phyloP scores from a whole-genome alignment of 1,140 invertebrate species.

The Drosophila neocordata region DNA sequence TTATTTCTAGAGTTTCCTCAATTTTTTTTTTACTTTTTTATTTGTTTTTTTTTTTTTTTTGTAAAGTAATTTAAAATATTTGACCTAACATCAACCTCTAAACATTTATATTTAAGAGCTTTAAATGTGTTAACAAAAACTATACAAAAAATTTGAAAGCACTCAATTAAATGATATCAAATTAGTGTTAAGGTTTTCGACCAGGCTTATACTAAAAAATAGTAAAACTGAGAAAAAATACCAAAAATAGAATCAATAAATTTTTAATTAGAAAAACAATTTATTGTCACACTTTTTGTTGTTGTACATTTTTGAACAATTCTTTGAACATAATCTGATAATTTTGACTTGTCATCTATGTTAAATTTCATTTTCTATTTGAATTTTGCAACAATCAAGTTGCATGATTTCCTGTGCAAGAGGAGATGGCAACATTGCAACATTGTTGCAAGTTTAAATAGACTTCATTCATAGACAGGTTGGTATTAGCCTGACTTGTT shows the following conservation, averaged over 20 bases:
- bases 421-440: constrained; percentile 28
- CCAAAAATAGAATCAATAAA: neutral
- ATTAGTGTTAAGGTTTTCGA: too few species aligned
- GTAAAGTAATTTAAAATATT: constrained; percentile 7
- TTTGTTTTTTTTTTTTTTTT: neutral
- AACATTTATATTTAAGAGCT: constrained; percentile 11
- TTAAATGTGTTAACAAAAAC: neutral
- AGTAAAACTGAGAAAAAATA: too few species aligned
- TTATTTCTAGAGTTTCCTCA: constrained; percentile 2
- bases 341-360: neutral
- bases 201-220: too few species aligned
- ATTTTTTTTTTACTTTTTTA: neutral
- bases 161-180: neutral
- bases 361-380: neutral
- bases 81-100: constrained; percentile 10
- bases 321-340: neutral
- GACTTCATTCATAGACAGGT: neutral
- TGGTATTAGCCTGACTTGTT: constrained; percentile 28
- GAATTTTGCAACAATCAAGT: constrained; percentile 16
- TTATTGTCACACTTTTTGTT: neutral
- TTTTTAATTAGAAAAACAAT: neutral
- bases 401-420: constrained; percentile 42
- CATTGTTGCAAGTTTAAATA: constrained; percentile 8
- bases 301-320: neutral
- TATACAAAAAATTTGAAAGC: neutral